Percentiles rank a stretch among this genome's conserved stretches.
Conservation (phyloP, 2,113 vertebrate species). For the Cyphomyrus plagiostoma region DNA sequence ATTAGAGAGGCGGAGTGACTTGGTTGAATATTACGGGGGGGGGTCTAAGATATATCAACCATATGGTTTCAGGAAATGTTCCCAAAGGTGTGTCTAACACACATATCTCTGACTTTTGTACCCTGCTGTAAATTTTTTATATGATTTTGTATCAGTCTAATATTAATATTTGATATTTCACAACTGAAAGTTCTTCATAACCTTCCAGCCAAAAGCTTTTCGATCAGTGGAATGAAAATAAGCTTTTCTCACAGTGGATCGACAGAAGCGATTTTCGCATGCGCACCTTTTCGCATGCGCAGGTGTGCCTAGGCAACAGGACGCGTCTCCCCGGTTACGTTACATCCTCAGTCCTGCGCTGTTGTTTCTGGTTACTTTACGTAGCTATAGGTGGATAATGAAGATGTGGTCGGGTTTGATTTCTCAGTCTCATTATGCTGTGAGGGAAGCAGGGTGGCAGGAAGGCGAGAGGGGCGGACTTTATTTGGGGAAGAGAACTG, state of each 20-base stretch:
- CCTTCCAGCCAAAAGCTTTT: neutral
- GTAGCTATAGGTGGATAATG: neutral
- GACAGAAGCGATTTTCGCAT: too few relatives aligned
- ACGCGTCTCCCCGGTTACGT: neutral
- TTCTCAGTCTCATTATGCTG: neutral
- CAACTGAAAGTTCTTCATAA: neutral
- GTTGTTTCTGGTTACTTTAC: neutral
- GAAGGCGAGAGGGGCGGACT: neutral
- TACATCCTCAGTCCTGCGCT: neutral
- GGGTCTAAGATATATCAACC: neutral
- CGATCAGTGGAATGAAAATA: neutral
- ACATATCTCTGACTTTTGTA: neutral
- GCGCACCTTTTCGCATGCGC: neutral
- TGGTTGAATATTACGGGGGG: neutral
- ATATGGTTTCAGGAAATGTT: neutral
- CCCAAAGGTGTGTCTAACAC: neutral
- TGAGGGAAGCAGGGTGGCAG: neutral
- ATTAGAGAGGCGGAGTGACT: neutral
- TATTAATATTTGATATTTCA: neutral
- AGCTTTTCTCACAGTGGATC: neutral
- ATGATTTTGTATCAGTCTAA: neutral
- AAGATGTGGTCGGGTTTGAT: neutral
- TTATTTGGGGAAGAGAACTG: neutral
- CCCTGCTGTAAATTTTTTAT: neutral
- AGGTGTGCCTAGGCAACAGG: conserved; percentile 45